Base-by-base conservation (phyloP, 2,113 vertebrate genomes). In the Todiramphus chloris region DNA sequence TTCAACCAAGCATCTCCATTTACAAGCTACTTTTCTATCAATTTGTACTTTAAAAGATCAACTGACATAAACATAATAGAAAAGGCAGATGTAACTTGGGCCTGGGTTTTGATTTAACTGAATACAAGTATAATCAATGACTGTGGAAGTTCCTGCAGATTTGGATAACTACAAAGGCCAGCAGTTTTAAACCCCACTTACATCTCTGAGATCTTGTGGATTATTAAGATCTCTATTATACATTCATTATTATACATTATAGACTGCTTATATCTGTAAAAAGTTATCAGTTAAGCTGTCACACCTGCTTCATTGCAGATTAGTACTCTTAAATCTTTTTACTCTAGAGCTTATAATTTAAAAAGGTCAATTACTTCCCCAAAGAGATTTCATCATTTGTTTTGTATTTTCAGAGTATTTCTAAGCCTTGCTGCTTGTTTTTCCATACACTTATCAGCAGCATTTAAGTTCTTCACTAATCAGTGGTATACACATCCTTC, bases 351-450 rank as follows among this genome's bases (percentile, higher is more conserved):
- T 30, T 75, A 92, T 69, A 55, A 92, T 94, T 96, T 81, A 0
- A 86, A 96, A 95, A 95, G 94, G 94, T 97, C 94, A 96, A 93
- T 92, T 94, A 86, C 90, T 79, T 95, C 82, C 82, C 87, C 63
- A 70, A 89, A 88, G 93, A 86, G 87, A 80, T 90, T 55, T 92
- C 75, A 11, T 83, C 7, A 82, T 91, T 90, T 96, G 75, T 91
- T 94, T 94, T 93, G 58, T 95, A 87, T 96, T 95, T 93, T 67
- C 48, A 50, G 75, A 83, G 37, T 63, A 48, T 50, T 85, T 80
- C 41, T 69, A 73, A 90, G 50, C 31, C 28, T 83, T 70, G 33
- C 59, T 70, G 55, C 78, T 83, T 88, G 74, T 41, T 95, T 95
- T 95, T 73, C 74, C 76, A 77, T 67, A 79, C 56, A 91, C 75